Evolutionary conservation across 2,113 vertebrate species (phyloP).

Genomic region (Hystrix brachyura): DNA sequence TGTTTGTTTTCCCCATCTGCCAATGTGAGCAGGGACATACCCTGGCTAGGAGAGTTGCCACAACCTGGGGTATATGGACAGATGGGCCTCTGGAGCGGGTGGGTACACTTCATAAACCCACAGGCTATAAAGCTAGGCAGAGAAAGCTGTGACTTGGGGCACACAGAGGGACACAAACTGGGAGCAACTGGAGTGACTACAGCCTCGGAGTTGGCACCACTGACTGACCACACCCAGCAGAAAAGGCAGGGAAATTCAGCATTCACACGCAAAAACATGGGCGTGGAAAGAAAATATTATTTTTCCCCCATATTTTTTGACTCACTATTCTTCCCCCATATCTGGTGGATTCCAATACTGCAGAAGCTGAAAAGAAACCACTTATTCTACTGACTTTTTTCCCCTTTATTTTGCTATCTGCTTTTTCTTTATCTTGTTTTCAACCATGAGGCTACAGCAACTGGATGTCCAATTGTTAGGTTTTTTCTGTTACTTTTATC

Average conservation of each 20-base stretch:
- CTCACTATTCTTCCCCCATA: neutral
- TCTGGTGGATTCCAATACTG: neutral
- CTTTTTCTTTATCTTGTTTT: neutral
- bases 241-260: neutral
- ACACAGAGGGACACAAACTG: neutral
- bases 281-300: neutral
- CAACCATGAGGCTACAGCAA: neutral
- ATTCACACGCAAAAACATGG: neutral
- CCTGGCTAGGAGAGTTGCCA: neutral
- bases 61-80: neutral
- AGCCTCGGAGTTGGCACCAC: neutral
- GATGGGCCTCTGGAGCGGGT: neutral
- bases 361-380: neutral
- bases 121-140: neutral
- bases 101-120: neutral
- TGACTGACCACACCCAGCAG: neutral
- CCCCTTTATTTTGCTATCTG: neutral
- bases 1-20: neutral
- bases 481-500: neutral
- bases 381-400: neutral
- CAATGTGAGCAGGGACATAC: neutral
- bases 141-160: neutral
- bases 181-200: neutral
- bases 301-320: neutral
- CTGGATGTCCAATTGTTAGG: neutral